A percentile compares a stretch with the other conserved stretches of the same genome.
Conservation (phyloP, 1,140 invertebrate genomes). For the Aricia agestis region DNA sequence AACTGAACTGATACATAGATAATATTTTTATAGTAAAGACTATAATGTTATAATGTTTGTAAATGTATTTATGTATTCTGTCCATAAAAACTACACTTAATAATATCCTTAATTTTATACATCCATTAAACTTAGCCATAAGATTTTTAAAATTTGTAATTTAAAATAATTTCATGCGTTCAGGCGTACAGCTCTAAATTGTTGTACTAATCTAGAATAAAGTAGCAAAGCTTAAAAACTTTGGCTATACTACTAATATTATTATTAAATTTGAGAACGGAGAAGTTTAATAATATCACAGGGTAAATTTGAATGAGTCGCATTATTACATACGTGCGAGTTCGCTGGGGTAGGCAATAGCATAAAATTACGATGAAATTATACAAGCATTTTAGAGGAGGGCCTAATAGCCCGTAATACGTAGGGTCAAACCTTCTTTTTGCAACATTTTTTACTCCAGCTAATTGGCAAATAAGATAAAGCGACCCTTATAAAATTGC, state of each 20-base stretch:
- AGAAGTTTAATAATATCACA: neutral
- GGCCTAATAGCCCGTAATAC: constrained; percentile 33
- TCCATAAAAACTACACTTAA: too few species aligned
- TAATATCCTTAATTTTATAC: too few species aligned
- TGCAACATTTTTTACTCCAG: constrained; percentile 18
- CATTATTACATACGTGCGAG: constrained; percentile 25
- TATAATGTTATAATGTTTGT: too few species aligned
- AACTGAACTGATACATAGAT: neutral
- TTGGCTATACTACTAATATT: neutral
- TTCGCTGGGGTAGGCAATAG: constrained; percentile 22
- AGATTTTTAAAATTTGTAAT: too few species aligned
- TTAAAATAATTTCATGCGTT: too few species aligned
- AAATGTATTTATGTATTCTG: too few species aligned
- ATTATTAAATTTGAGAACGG: neutral
- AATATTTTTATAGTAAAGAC: too few species aligned
- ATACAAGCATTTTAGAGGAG: constrained; percentile 37
- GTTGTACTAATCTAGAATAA: neutral
- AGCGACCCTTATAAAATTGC: constrained; percentile 9
- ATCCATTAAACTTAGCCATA: too few species aligned
- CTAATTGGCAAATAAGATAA: constrained; percentile 16
- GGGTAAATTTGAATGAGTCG: constrained; percentile 22
- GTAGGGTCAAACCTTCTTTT: constrained; percentile 20
- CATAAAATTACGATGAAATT: constrained; percentile 44
- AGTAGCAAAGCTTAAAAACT: neutral
- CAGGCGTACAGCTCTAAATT: too few species aligned